Evolutionary conservation across 2,797 vertebrate genomes (phyloP).

Genomic region (Syndactyla subalaris): DNA sequence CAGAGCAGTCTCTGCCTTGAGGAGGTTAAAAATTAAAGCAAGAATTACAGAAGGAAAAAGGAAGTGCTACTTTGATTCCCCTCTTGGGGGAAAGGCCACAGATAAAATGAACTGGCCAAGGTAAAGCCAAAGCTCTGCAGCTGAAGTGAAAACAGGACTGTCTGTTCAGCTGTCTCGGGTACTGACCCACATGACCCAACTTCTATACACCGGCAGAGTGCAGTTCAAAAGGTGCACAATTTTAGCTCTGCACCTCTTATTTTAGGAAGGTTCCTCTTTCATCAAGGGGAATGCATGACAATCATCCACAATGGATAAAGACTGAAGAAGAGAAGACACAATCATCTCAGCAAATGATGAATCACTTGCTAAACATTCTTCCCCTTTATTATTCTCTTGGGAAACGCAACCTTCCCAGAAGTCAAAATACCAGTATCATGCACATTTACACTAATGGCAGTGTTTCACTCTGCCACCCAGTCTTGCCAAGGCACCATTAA

Average conservation of each 20-base stretch:
- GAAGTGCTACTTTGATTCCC: neutral
- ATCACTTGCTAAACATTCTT: constrained; percentile 5
- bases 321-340: neutral
- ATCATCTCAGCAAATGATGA: constrained; percentile 9
- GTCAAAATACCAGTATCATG: neutral
- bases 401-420: neutral
- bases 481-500: neutral
- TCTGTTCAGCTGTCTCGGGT: neutral
- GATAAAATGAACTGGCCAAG: neutral
- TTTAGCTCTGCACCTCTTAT: neutral
- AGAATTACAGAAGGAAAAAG: neutral
- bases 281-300: neutral
- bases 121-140: neutral
- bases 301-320: neutral
- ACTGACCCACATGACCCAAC: neutral
- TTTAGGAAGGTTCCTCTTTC: neutral
- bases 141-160: neutral
- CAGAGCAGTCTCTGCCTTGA: neutral
- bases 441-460: neutral
- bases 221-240: neutral
- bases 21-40: neutral
- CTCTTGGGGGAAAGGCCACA: neutral
- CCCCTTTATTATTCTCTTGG: neutral
- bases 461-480: neutral
- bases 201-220: neutral